Evolutionary conservation across 2,888 invertebrate species (phyloP).

Genomic region (Colletes collaris): DNA sequence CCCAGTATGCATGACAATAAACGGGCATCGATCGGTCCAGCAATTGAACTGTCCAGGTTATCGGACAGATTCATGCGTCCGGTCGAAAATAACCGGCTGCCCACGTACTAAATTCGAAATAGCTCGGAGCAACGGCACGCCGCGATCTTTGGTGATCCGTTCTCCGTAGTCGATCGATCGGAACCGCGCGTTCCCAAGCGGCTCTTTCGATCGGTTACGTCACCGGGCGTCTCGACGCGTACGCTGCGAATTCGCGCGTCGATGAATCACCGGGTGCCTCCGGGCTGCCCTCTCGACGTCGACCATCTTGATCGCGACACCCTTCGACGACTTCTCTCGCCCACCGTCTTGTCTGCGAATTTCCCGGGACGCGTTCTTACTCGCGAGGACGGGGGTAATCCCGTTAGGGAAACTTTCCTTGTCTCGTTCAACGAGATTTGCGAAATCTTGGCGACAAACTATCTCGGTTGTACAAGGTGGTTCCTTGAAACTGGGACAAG

Average conservation of each 20-base stretch:
- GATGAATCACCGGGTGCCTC: conserved; percentile 29
- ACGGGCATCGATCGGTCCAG: no score
- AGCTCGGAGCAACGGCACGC: neutral
- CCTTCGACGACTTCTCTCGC: conserved; percentile 21
- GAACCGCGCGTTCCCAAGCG: neutral
- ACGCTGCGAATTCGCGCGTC: conserved; percentile 33
- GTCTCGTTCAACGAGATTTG: conserved; percentile 24
- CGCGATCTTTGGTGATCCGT: neutral
- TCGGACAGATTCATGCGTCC: no score
- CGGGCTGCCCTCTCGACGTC: conserved; percentile 7
- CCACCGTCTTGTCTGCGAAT: conserved; percentile 23
- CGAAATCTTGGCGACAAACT: conserved; percentile 8
- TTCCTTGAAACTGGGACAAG: neutral
- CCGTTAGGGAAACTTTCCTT: conserved; percentile 42
- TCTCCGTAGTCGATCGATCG: no score
- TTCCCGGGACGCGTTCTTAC: conserved; percentile 14
- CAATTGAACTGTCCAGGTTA: no score
- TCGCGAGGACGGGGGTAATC: conserved; percentile 35
- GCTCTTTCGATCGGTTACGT: conserved; percentile 14
- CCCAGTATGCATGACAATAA: no score
- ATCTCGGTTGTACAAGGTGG: neutral
- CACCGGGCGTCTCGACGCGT: conserved; percentile 2
- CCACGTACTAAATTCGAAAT: neutral
- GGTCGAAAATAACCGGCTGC: no score
- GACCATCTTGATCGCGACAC: conserved; percentile 15